Base-by-base conservation (phyloP, 2,888 invertebrate genomes). In the Melipona beecheii region DNA sequence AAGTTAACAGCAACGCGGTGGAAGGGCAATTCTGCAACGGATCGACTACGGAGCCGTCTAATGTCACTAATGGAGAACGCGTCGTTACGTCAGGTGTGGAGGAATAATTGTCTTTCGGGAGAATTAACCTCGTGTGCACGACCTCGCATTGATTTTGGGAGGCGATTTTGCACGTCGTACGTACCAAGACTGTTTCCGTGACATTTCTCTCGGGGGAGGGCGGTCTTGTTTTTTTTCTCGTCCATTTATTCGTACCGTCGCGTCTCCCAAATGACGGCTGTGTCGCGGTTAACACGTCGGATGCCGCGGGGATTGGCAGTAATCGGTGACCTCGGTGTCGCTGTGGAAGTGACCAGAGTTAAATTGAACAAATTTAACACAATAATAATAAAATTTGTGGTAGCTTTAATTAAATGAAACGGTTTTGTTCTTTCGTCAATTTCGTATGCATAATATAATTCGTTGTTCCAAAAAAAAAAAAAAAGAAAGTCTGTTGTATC, bases 41-140 rank as follows among this genome's bases (percentile, higher is more conserved):
- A 74, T 86, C 87, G 64, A 62, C 78, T 65, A 64, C 52, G 24
- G 75, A 52, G 68, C 15, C 52, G 69, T 50, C 78, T 87, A 89
- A 87, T 85, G 65, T 80, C 75, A 62, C 80, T 88, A 89, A 88
- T 89, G 89, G 87, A 83, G 87, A 74, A 78, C 77, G 76, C 80
- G 71, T 69, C 54, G 70, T n/a, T 54, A 43, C 36, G 69, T 66
- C 65, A 56, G 54, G 65, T 31, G 65, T 60, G 27, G 65, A 70
- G 69, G 75, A 84, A 86, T 89, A 86, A 87, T 86, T 84, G 76
- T 80, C 74, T 56, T 27, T 31, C 19, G 27, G 71, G 75, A 31
- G 78, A 80, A 84, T 80, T 87, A 78, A 70, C 50, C n/a, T n/a
- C 54, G 64, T 70, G 70, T 70, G 72, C 50, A 60, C 62, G 56